Evolutionary conservation across 1,140 invertebrate species (phyloP).

Genomic region (Hesperophylax magnus): DNA sequence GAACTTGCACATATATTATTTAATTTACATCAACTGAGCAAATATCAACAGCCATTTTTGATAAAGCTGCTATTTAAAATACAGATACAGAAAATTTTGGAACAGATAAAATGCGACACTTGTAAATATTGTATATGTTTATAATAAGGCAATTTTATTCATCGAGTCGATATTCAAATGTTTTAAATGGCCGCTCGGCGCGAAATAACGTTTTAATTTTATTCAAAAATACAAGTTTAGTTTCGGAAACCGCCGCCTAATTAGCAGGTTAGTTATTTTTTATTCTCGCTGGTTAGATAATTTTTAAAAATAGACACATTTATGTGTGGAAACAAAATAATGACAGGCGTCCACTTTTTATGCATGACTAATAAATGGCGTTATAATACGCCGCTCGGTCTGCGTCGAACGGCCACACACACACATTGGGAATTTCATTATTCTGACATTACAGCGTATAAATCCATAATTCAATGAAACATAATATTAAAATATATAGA

Average conservation of each 20-base stretch:
- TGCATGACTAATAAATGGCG: slow-evolving; percentile 1
- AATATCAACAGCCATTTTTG: slow-evolving; percentile 44
- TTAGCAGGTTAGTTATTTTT: slow-evolving; percentile 24
- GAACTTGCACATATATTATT: no score
- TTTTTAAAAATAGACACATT: slow-evolving; percentile 39
- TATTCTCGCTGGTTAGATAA: slow-evolving; percentile 27
- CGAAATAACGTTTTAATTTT: background rate
- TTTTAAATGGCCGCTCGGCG: background rate
- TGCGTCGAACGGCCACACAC: background rate
- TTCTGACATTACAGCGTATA: no score
- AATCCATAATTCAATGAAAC: no score
- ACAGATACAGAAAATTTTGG: slow-evolving; percentile 7
- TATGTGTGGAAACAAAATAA: slow-evolving; percentile 6
- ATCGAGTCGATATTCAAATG: no score
- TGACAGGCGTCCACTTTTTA: background rate
- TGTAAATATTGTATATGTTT: no score
- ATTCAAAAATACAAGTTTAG: slow-evolving; percentile 9
- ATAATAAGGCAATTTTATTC: slow-evolving; percentile 10
- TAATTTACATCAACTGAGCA: slow-evolving; percentile 41
- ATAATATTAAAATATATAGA: no score
- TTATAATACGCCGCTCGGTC: slow-evolving; percentile 7
- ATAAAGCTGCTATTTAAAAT: slow-evolving; percentile 15
- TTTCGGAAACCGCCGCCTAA: slow-evolving; percentile 9
- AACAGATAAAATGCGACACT: no score
- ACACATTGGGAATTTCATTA: background rate